Evolutionary conservation across 2,888 invertebrate genomes (phyloP).

Genomic region (Calephelis perditalis): DNA sequence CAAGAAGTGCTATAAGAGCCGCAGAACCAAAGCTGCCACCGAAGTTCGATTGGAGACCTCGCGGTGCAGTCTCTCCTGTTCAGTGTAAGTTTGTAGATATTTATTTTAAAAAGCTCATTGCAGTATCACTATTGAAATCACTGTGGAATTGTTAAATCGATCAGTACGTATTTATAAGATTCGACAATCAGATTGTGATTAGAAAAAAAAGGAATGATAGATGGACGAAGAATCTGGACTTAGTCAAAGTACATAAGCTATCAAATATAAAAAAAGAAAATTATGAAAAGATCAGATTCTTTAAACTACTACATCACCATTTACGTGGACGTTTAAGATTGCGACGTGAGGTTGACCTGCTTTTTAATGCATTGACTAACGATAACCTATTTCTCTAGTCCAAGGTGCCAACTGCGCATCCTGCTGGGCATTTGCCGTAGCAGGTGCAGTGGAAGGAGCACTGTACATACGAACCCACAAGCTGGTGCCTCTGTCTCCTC

Average conservation of each 20-base stretch:
- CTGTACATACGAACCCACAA: slow-evolving; percentile 49
- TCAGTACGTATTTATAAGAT: too few species aligned
- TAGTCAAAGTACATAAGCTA: too few species aligned
- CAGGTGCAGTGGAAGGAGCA: slow-evolving; percentile 65
- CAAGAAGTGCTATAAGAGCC: slow-evolving; percentile 35
- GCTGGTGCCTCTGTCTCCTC: slow-evolving; percentile 56
- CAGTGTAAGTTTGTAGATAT: slow-evolving; percentile 38
- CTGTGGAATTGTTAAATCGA: too few species aligned
- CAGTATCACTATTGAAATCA: too few species aligned
- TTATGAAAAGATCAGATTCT: too few species aligned
- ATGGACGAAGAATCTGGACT: too few species aligned
- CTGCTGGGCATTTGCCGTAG: slow-evolving; percentile 68
- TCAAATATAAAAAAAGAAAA: too few species aligned
- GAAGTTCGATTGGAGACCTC: slow-evolving; percentile 57
- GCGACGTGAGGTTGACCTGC: too few species aligned
- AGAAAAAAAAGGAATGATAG: too few species aligned
- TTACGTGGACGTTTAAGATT: too few species aligned
- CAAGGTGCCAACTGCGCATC: slow-evolving; percentile 50
- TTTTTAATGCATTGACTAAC: neutral
- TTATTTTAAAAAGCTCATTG: neutral
- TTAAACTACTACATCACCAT: too few species aligned
- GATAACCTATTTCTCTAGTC: slow-evolving; percentile 35
- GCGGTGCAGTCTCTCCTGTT: slow-evolving; percentile 57
- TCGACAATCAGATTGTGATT: too few species aligned
- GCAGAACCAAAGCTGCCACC: slow-evolving; percentile 42